These are phyloP conservation scores for Enteromius unitaeniatus DNA, from an alignment of 2,797 vertebrate genomes.

Conservation along the genomic window DNA sequence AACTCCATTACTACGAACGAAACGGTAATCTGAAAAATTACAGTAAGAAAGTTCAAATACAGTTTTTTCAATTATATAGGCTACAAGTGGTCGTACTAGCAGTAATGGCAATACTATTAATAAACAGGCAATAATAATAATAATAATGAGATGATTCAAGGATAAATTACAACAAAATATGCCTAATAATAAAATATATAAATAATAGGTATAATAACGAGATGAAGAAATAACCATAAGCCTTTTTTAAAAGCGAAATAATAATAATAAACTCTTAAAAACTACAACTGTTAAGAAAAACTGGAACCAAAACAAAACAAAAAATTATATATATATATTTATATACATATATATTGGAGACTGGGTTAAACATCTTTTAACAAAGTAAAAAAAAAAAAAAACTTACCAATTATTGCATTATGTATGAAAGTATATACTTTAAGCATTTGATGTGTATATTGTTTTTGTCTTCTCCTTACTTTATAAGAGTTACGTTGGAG, in stretches of 20 bases:
- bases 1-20: constrained; percentile 76
- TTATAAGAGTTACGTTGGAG: neutral
- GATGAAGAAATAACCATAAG: neutral
- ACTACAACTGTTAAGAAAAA: neutral
- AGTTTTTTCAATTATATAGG: neutral
- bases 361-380: neutral
- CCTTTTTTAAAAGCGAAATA: too few species aligned
- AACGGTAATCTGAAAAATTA: constrained; percentile 22
- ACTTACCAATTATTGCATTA: neutral
- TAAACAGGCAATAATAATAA: neutral
- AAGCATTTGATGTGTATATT: neutral
- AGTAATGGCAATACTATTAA: neutral
- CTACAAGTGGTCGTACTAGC: neutral
- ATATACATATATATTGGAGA: neutral
- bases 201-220: neutral
- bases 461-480: too few species aligned
- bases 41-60: neutral
- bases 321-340: too few species aligned
- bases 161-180: neutral
- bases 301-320: neutral
- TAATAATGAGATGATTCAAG: neutral
- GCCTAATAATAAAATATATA: neutral
- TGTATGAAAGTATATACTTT: neutral
- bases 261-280: neutral
- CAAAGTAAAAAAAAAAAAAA: neutral